Evolutionary conservation across 2,113 vertebrate genomes (phyloP), one percentile per base, ranked within the genome.

Genomic region (Toxotes chatareus): DNA sequence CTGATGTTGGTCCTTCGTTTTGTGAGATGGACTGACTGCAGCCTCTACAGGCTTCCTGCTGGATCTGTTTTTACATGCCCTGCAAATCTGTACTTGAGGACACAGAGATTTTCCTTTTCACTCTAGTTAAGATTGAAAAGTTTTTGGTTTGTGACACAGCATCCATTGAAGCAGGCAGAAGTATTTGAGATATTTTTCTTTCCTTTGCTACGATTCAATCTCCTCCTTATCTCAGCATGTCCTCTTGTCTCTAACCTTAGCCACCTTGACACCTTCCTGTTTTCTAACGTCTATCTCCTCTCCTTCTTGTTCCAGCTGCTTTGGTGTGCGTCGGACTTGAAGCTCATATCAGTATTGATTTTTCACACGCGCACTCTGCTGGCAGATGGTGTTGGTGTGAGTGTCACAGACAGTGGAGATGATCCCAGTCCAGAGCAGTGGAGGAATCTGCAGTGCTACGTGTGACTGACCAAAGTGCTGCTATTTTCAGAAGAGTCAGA

Each of bases 281-380:
- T 64, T 42, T 64, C n/a, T 42, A 55, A 55, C 7, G 51, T 55
- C 21, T 55, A n/a, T n/a, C 19, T 55, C n/a, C n/a, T 55, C 47
- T 49, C 36, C 12, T 11, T 13, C 51, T 55, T 55, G 62, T 14
- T 64, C 5, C 62, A 64, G 40, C 38, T 64, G 38, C 40, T 64
- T 42, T 44, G n/a, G 21, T 23, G 62, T 5, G 2, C 44, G 38
- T 8, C 60, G 3, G n/a, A 64, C 38, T 14, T 27, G n/a, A 64
- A 64, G 62, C 62, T 44, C 62, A 44, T 44, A 64, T 64, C 62
- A 64, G 62, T 64, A 64, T 44, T 64, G 62, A 64, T 64, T 64
- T 27, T 64, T 27, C 40, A 27, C 27, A 21, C 62, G 3, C 14
- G 38, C 27, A 27, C 27, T 27, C 27, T 27, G 10, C 19, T 38